Evolutionary conservation across 2,113 vertebrate genomes (phyloP), one percentile per base, ranked within the genome.

Genomic region (Chelonoidis abingdonii): DNA sequence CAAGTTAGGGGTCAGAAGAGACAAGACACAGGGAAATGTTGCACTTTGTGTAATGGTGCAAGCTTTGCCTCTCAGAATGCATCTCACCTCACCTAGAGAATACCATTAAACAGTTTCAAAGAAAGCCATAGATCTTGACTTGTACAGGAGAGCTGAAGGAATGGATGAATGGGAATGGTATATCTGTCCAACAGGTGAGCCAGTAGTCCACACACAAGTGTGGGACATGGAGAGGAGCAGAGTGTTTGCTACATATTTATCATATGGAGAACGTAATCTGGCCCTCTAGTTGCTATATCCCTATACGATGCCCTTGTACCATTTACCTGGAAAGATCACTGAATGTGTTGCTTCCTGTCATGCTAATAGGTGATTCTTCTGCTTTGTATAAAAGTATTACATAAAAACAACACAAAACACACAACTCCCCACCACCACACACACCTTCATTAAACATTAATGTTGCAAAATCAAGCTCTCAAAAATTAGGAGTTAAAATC

Each of bases 281-380:
- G 87, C 50, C 50, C 86, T 84, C 29, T 49, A 3, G 2, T 62
- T 84, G 50, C 69, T 90, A 76, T 87, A 41, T 87, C 25, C 13
- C 65, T 10, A 59, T 69, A n/a, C 6, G 19, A n/a, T 11, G 29
- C 44, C 56, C 19, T 49, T 0, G 0, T 0, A 0, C 31, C 72
- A 8, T 62, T 84, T 62, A 44, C 56, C 25, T 59, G 25, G 29
- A 59, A 59, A 59, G 56, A 59, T 10, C 25, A n/a, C 53, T 86
- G 44, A 0, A 0, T 12, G 29, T 38, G 19, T 59, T 75, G n/a
- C 31, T 86, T 95, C 87, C 35, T 21, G 41, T 5, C 54, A 83
- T 91, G 54, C 41, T 49, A 83, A 8, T 29, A 86, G 87, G 13
- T 17, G 8, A 83, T 31, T 2, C 81, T 87, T 25, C 72, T 80